Percentiles rank a stretch among this genome's conserved stretches.
Evolutionary conservation across 1,140 invertebrate species (phyloP).

Genomic region (Drosophila lini): DNA sequence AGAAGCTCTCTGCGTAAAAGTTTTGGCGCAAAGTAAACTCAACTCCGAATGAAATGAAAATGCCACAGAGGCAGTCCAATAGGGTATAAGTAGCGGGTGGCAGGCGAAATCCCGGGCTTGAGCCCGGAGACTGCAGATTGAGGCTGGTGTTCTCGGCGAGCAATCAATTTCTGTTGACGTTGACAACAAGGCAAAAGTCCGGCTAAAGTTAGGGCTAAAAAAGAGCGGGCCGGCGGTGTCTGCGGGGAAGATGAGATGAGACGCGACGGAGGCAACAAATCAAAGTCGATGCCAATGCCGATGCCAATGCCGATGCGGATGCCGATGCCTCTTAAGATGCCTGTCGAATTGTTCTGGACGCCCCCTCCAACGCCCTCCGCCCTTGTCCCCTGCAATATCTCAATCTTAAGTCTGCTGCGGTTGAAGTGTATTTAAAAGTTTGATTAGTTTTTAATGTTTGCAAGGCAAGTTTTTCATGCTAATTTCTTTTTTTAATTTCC

Average conservation of each 20-base stretch:
- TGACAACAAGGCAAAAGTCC: constrained; percentile 82
- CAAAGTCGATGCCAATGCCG: constrained; percentile 62
- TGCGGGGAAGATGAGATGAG: constrained; percentile 27
- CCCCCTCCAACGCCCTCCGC: neutral
- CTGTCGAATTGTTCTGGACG: constrained; percentile 69
- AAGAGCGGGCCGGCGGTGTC: constrained; percentile 14
- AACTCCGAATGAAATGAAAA: constrained; percentile 81
- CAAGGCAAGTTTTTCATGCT: constrained; percentile 34
- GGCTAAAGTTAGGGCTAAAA: constrained; percentile 73
- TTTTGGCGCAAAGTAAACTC: constrained; percentile 78
- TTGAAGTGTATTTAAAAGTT: constrained; percentile 83
- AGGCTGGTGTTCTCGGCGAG: constrained; percentile 57
- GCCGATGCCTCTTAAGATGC: constrained; percentile 69
- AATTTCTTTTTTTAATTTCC: constrained; percentile 7
- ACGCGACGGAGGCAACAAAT: constrained; percentile 62
- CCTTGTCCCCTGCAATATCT: constrained; percentile 41
- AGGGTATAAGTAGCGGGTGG: constrained; percentile 42
- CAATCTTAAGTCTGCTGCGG: constrained; percentile 71
- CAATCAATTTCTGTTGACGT: constrained; percentile 83
- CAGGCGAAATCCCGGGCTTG: constrained; percentile 1
- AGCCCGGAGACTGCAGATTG: constrained; percentile 2
- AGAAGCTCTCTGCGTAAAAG: constrained; percentile 60
- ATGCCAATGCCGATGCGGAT: constrained; percentile 21
- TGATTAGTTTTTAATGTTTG: constrained; percentile 83
- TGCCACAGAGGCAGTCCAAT: constrained; percentile 79